Conservation (phyloP, 2,888 invertebrate species). For the Trilocha varians region DNA sequence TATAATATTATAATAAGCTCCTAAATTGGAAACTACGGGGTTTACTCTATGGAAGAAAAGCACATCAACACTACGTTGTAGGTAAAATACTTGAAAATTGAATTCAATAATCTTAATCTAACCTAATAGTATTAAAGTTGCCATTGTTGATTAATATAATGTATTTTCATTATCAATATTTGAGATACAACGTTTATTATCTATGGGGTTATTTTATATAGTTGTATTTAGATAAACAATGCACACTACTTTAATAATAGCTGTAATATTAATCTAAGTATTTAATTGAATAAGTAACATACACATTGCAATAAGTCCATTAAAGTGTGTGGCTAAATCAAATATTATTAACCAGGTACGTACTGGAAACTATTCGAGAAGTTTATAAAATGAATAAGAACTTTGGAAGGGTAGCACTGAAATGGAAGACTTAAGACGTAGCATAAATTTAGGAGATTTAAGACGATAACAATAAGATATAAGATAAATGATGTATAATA, state of each 20-base stretch:
- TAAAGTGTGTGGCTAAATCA: neutral
- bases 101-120: neutral
- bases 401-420: constrained; percentile 23
- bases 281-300: neutral
- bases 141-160: neutral
- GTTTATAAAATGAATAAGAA: constrained; percentile 28
- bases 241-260: neutral
- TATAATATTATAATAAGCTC: neutral
- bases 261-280: neutral
- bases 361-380: constrained; percentile 1
- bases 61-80: neutral
- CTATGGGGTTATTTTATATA: neutral
- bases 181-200: neutral
- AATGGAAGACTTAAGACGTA: constrained; percentile 68
- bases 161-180: neutral
- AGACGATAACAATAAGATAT: constrained; percentile 29
- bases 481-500: constrained; percentile 19
- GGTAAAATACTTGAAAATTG: neutral
- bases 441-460: constrained; percentile 56
- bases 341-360: neutral
- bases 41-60: neutral
- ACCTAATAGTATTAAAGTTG: neutral
- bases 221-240: neutral
- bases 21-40: neutral
- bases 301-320: too few relatives aligned